Conservation (phyloP, 1,140 invertebrate genomes). For the Bacillus rossius region DNA sequence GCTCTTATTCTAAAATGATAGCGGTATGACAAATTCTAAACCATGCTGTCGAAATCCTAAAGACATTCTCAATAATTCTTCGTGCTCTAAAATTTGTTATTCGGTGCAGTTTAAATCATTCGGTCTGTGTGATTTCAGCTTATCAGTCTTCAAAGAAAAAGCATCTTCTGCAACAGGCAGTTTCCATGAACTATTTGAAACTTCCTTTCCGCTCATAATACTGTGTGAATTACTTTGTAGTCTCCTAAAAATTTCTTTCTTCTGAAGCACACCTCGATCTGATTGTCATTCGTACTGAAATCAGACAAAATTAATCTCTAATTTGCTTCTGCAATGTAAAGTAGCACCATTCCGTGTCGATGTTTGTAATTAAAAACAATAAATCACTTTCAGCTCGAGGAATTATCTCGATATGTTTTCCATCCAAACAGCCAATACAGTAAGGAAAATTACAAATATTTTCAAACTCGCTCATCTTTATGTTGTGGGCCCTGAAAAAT, state of each 20-base stretch:
- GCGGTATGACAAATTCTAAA: conserved; percentile 2
- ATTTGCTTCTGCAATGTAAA: conserved; percentile 10
- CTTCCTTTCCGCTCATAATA: no score
- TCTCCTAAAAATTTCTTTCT: background rate
- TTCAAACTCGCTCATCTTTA: conserved; percentile 10
- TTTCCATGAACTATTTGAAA: no score
- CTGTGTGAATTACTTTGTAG: background rate
- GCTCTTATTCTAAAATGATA: conserved; percentile 3
- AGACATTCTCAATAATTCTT: background rate
- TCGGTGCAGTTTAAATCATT: background rate
- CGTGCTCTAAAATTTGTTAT: background rate
- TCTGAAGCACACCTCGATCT: conserved; percentile 1
- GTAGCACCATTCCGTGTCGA: conserved; percentile 3
- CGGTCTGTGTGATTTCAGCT: no score
- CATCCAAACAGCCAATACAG: conserved; percentile 9
- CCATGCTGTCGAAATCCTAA: background rate
- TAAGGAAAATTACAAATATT: conserved; percentile 13
- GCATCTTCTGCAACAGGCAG: no score
- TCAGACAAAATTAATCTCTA: conserved; percentile 1
- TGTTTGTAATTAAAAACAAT: conserved; percentile 13
- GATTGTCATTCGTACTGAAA: conserved; percentile 6
- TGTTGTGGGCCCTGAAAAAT: background rate
- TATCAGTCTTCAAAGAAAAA: no score
- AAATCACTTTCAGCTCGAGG: conserved; percentile 12
- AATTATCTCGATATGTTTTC: conserved; percentile 15